phyloP scores from a whole-genome alignment of 2,888 invertebrate genomes.

The Scaptomyza tumidula region DNA sequence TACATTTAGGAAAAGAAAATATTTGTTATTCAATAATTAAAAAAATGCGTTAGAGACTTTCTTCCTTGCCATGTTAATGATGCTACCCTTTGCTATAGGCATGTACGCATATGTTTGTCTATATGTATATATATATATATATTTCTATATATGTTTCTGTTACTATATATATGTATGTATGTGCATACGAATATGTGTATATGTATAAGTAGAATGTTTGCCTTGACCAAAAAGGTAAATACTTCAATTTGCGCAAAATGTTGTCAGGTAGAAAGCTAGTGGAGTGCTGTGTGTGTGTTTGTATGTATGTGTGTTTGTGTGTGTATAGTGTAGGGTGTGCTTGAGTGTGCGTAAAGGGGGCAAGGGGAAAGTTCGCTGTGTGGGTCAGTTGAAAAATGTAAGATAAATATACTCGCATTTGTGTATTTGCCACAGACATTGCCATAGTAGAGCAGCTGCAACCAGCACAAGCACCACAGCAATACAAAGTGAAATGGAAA shows the following conservation, averaged over 20 bases:
- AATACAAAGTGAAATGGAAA: slow-evolving; percentile 69
- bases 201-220: slow-evolving; percentile 19
- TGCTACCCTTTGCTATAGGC: background rate
- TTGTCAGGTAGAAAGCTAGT: slow-evolving; percentile 28
- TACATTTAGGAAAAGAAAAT: too few species aligned
- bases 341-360: background rate
- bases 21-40: too few species aligned
- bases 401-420: slow-evolving; percentile 63
- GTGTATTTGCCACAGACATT: slow-evolving; percentile 40
- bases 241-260: slow-evolving; percentile 75
- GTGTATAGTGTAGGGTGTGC: background rate
- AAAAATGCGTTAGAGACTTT: too few species aligned
- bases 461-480: slow-evolving; percentile 18
- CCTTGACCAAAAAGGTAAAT: slow-evolving; percentile 69
- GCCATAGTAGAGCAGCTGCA: slow-evolving; percentile 31
- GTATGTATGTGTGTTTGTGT: slow-evolving; percentile 6
- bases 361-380: slow-evolving; percentile 12
- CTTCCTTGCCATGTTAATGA: background rate
- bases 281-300: slow-evolving; percentile 2
- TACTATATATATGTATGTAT: too few species aligned
- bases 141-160: too few species aligned
- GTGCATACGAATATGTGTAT: background rate
- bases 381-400: slow-evolving; percentile 71
- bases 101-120: too few species aligned
- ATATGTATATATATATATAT: too few species aligned